Percentiles rank a stretch among this genome's conserved stretches.
These are phyloP conservation scores for Atta texana DNA, from an alignment of 1,140 invertebrate genomes.

Conservation along the genomic window DNA sequence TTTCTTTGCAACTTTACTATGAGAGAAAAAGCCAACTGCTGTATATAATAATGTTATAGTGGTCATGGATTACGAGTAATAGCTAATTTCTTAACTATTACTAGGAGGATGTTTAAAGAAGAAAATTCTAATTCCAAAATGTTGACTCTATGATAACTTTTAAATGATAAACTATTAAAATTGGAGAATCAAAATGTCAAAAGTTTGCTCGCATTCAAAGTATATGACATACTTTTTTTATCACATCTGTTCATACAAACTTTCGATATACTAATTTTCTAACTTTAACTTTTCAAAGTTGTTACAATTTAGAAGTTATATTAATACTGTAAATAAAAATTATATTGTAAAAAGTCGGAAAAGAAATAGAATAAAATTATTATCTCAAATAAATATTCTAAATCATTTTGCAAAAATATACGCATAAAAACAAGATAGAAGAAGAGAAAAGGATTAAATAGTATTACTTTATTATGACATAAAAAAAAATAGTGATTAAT, in stretches of 20 bases:
- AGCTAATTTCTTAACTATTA: neutral
- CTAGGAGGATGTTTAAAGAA: neutral
- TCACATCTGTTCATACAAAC: conserved; percentile 8
- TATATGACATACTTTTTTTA: neutral
- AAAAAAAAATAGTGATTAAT: neutral
- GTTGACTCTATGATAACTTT: conserved; percentile 28
- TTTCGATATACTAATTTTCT: conserved; percentile 7
- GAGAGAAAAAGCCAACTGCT: neutral
- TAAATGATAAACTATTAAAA: conserved; percentile 37
- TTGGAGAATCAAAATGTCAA: conserved; percentile 28
- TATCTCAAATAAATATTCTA: neutral
- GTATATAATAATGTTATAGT: neutral
- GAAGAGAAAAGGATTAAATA: neutral
- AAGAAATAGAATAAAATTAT: neutral
- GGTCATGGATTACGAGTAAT: neutral
- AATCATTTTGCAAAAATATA: neutral
- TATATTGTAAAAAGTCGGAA: neutral
- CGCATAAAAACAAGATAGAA: neutral
- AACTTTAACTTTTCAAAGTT: neutral
- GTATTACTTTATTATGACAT: neutral
- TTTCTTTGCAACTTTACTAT: neutral
- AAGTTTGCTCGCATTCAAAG: conserved; percentile 17
- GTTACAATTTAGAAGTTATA: neutral
- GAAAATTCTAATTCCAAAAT: conserved; percentile 30
- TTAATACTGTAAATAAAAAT: neutral